Conservation (phyloP, 2,113 vertebrate species). For the Rissa tridactyla region DNA sequence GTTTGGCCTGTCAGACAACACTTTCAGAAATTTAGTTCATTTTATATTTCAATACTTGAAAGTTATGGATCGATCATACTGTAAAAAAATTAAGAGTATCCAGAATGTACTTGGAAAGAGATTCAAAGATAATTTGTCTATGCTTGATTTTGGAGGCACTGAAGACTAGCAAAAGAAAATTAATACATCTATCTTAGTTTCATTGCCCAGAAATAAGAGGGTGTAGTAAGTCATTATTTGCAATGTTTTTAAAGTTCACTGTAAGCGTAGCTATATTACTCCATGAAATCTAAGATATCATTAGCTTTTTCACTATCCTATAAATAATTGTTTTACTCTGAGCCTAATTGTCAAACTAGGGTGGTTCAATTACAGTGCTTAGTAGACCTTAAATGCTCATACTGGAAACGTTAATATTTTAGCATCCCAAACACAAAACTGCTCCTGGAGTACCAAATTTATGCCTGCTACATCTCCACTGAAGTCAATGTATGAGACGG, state of each 20-base stretch:
- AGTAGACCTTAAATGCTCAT: not conserved
- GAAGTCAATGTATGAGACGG: not conserved
- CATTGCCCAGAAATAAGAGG: not conserved
- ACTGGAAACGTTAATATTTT: not conserved
- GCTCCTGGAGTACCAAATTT: not conserved
- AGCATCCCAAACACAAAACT: not conserved
- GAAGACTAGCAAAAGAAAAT: not conserved
- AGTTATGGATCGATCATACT: not conserved
- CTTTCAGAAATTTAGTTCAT: not conserved
- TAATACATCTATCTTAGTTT: not conserved
- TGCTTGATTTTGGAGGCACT: not conserved
- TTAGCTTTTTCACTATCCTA: not conserved
- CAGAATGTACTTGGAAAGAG: not conserved
- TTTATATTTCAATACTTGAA: not conserved
- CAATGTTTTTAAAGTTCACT: not conserved
- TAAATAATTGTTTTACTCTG: not conserved
- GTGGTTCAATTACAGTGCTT: not conserved
- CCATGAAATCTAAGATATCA: not conserved
- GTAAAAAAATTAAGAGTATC: not conserved
- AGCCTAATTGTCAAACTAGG: not conserved
- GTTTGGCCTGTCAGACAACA: not conserved
- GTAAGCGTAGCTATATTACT: not conserved
- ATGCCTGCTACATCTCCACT: not conserved
- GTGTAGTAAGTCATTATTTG: not conserved
- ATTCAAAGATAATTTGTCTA: not conserved